A percentile compares a stretch with the other conserved stretches of the same genome.
These are phyloP conservation scores for Phyllopteryx taeniolatus DNA, from an alignment of 2,113 vertebrate genomes.

Conservation along the genomic window DNA sequence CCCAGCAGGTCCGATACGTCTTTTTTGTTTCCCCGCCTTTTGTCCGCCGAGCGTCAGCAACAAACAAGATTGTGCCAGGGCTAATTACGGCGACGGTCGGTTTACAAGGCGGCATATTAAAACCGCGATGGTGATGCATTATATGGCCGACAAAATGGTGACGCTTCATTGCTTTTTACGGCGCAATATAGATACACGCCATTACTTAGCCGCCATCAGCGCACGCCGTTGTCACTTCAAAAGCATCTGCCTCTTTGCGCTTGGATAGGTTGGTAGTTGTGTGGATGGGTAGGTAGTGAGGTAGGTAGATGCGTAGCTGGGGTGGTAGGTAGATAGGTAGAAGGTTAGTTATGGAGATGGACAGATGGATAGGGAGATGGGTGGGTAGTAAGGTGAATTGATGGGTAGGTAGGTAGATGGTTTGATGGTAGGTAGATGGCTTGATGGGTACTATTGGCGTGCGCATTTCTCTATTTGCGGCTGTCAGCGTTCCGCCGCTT, in stretches of 20 bases:
- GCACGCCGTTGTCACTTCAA: not conserved
- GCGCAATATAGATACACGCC: conserved; percentile 33
- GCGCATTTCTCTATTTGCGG: not conserved
- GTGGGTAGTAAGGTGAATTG: not conserved
- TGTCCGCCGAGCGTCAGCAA: conserved; percentile 46
- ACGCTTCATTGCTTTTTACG: conserved; percentile 50
- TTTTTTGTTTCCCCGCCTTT: conserved; percentile 33
- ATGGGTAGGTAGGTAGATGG: not conserved
- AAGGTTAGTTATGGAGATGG: not conserved
- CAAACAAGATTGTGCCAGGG: conserved; percentile 42
- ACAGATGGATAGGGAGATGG: not conserved
- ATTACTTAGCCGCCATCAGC: conserved; percentile 43
- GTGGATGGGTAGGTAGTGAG: not conserved
- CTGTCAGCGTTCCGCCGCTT: not conserved
- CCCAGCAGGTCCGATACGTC: conserved; percentile 41
- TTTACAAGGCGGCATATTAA: conserved; percentile 50
- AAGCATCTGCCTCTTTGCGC: conserved; percentile 1
- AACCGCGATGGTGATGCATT: conserved; percentile 39
- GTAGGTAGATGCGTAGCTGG: not conserved
- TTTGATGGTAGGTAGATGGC: not conserved
- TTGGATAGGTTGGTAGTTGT: not conserved
- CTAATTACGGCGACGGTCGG: conserved; percentile 52
- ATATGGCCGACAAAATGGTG: conserved; percentile 8
- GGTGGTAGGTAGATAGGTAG: not conserved
- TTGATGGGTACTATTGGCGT: not conserved